phyloP scores from a whole-genome alignment of 2,797 vertebrate species.

The Alectoris magna region DNA sequence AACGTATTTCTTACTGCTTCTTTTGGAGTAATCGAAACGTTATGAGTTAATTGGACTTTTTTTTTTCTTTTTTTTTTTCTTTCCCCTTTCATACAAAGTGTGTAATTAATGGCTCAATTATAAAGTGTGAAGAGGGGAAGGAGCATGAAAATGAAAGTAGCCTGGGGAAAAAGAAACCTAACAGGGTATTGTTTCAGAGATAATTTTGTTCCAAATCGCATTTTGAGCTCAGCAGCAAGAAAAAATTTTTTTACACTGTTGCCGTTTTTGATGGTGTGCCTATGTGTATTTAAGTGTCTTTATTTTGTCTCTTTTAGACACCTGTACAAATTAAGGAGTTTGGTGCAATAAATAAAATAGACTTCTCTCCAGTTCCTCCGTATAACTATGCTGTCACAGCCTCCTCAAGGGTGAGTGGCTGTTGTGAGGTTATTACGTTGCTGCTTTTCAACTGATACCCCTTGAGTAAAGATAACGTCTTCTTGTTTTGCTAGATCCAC shows the following conservation, averaged over 20 bases:
- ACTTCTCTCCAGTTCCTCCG: slow-evolving; percentile 89
- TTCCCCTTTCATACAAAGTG: not conserved
- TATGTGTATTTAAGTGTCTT: not conserved
- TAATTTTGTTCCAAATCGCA: fast-evolving
- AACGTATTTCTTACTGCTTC: fast-evolving
- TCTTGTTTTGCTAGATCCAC: slow-evolving; percentile 84
- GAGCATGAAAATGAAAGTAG: fast-evolving
- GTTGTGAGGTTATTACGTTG: fast-evolving
- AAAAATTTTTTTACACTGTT: fast-evolving
- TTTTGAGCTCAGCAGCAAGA: not conserved
- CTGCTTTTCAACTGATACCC: fast-evolving
- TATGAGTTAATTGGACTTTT: fast-evolving
- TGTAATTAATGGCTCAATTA: fast-evolving
- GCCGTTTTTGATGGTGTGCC: fast-evolving
- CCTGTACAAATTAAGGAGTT: slow-evolving; percentile 97
- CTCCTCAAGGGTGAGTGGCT: slow-evolving; percentile 89
- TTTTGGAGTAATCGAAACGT: fast-evolving
- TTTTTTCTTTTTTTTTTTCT: too few relatives aligned
- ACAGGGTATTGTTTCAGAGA: fast-evolving
- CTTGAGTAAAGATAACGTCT: fast-evolving
- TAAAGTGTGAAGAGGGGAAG: fast-evolving
- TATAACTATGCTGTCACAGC: slow-evolving; percentile 95
- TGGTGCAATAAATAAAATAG: slow-evolving; percentile 90
- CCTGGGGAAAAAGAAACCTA: fast-evolving
- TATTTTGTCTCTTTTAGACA: slow-evolving; percentile 69